These are phyloP conservation scores for Porites australiensis DNA, from an alignment of 64 coral and sea anemone genomes.

Conservation along the genomic window DNA sequence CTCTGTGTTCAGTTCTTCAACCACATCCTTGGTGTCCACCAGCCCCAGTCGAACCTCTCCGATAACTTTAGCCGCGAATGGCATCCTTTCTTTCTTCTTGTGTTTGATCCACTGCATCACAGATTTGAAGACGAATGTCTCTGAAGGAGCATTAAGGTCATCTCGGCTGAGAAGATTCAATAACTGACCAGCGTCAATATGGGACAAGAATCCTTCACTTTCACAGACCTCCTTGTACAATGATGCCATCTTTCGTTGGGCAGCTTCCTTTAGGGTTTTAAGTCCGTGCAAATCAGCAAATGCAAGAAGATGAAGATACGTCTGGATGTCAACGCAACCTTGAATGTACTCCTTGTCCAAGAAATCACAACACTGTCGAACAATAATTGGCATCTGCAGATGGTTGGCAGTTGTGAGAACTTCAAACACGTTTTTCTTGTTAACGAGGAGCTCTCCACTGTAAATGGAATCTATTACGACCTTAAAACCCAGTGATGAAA, in stretches of 20 bases:
- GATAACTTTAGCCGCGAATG: slow-evolving; percentile 7
- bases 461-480: not conserved
- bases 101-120: slow-evolving; percentile 19
- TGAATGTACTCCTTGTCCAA: not conserved
- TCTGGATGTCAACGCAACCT: not conserved
- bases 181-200: not conserved
- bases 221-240: slow-evolving; percentile 16
- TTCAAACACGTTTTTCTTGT: not conserved
- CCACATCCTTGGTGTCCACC: no score
- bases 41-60: slow-evolving; percentile 30
- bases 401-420: not conserved
- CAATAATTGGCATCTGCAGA: not conserved
- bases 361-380: slow-evolving; percentile 5
- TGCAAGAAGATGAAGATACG: not conserved
- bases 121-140: slow-evolving; percentile 33
- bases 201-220: not conserved
- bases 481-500: not conserved
- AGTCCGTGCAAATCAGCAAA: not conserved
- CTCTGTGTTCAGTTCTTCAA: no score
- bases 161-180: not conserved
- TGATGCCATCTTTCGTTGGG: not conserved
- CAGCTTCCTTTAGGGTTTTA: not conserved
- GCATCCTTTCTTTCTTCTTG: slow-evolving; percentile 41
- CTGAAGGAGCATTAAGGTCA: slow-evolving; percentile 34
- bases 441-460: not conserved